Percentiles rank a stretch among this genome's conserved stretches.
phyloP scores from a whole-genome alignment of 2,113 vertebrate species.

The Pongo pygmaeus region DNA sequence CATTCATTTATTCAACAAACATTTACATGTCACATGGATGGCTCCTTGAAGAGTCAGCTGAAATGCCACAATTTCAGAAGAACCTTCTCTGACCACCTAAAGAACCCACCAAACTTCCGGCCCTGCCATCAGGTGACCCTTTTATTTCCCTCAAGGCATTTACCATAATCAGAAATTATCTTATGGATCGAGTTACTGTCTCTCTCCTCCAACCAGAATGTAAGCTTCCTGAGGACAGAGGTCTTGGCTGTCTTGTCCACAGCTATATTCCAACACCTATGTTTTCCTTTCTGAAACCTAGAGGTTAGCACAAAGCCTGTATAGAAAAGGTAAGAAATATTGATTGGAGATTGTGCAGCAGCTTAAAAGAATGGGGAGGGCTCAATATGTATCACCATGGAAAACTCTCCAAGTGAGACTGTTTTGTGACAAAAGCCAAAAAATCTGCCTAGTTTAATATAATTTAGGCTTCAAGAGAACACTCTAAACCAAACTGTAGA shows the following conservation, averaged over 20 bases:
- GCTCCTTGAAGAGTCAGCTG: not conserved
- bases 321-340: not conserved
- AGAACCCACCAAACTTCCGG: not conserved
- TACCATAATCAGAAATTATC: slow-evolving; percentile 35
- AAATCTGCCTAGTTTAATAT: not conserved
- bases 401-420: not conserved
- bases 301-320: not conserved
- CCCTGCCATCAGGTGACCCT: not conserved
- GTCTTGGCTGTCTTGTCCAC: not conserved
- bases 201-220: not conserved
- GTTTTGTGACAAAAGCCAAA: not conserved
- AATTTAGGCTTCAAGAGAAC: slow-evolving; percentile 18
- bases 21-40: not conserved
- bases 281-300: not conserved
- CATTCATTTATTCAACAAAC: not conserved
- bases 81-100: not conserved
- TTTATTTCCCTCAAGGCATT: slow-evolving; percentile 23
- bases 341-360: not conserved
- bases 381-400: not conserved
- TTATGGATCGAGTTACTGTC: not conserved
- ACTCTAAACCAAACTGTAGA: not conserved
- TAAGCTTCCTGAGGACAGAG: not conserved
- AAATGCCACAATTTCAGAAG: not conserved
- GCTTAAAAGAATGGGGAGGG: not conserved
- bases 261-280: not conserved